Conservation (phyloP, 2,113 vertebrate species). For the Megaceryle torquata region DNA sequence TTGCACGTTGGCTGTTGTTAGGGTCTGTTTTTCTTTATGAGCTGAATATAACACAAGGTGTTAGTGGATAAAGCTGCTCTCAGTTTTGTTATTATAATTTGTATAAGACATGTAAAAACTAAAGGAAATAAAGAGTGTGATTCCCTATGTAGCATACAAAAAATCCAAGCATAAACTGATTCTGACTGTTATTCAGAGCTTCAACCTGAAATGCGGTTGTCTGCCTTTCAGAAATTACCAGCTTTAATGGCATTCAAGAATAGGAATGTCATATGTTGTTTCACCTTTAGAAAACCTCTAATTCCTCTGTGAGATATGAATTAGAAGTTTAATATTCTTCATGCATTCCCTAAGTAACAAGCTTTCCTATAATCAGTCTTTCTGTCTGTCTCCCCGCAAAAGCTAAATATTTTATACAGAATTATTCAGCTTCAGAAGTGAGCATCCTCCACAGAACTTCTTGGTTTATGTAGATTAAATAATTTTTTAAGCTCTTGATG, state of each 20-base stretch:
- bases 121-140: neutral
- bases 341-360: neutral
- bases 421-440: neutral
- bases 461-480: conserved; percentile 21
- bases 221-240: neutral
- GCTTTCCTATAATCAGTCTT: neutral
- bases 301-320: neutral
- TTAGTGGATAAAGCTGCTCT: neutral
- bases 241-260: neutral
- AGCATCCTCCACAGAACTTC: neutral
- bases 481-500: neutral
- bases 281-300: conserved; percentile 15
- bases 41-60: neutral
- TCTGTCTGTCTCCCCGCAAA: neutral
- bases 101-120: neutral
- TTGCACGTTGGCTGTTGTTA: neutral
- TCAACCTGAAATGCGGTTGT: neutral
- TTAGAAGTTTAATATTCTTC: neutral
- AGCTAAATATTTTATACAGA: neutral
- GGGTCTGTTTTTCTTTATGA: neutral
- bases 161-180: neutral
- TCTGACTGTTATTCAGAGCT: neutral
- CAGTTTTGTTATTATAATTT: neutral
- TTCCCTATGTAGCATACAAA: neutral
- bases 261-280: neutral